These are phyloP conservation scores for Periparus ater DNA, from an alignment of 2,797 vertebrate genomes.

Conservation along the genomic window DNA sequence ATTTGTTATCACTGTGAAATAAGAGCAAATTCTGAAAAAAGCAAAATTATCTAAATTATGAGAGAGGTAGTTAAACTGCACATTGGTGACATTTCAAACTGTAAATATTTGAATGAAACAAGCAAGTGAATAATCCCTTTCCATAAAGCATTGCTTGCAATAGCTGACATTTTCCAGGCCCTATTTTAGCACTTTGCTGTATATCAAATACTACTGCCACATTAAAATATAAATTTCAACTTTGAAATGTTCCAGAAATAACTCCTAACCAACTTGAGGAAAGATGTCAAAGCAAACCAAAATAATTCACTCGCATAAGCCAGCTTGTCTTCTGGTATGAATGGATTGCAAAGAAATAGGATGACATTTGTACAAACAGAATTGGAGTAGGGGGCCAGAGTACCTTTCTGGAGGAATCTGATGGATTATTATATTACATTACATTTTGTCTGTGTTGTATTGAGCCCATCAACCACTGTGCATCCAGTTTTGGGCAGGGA, in stretches of 20 bases:
- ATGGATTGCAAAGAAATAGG: not conserved
- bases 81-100: not conserved
- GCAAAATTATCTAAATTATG: not conserved
- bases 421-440: not conserved
- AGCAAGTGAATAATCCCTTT: not conserved
- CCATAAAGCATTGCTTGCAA: not conserved
- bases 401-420: not conserved
- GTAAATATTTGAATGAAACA: conserved; percentile 5
- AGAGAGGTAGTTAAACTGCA: not conserved
- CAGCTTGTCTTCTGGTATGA: not conserved
- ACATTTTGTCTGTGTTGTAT: not conserved
- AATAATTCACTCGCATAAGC: not conserved
- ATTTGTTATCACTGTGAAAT: not conserved
- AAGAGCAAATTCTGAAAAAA: not conserved
- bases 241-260: not conserved
- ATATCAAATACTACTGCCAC: not conserved
- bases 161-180: not conserved
- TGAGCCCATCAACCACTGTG: not conserved
- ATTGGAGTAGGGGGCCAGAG: not conserved
- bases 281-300: not conserved
- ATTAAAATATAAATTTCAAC: not conserved
- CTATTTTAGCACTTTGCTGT: not conserved
- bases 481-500: not conserved
- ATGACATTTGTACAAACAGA: not conserved
- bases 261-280: not conserved